Evolutionary conservation across 2,888 invertebrate genomes (phyloP).

Genomic region (Helleia helle): DNA sequence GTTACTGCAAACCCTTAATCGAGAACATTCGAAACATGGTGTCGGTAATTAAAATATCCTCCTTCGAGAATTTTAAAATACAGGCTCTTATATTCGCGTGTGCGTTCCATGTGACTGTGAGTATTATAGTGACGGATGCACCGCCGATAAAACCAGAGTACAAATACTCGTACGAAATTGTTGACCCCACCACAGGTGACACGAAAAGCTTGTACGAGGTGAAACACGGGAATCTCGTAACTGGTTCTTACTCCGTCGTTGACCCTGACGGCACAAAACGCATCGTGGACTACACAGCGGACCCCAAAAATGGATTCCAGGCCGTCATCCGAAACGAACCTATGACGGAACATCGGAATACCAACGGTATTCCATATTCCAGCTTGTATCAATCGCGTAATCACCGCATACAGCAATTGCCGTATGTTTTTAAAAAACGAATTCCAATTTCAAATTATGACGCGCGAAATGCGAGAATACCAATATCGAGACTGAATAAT

Average conservation of each 20-base stretch:
- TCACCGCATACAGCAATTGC: background rate
- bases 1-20: constrained; percentile 42
- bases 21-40: constrained; percentile 42
- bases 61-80: background rate
- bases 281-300: constrained; percentile 63
- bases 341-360: constrained; percentile 7
- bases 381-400: constrained; percentile 11
- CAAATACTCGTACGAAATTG: constrained; percentile 60
- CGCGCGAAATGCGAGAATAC: too few relatives aligned
- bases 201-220: constrained; percentile 56
- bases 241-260: constrained; percentile 54
- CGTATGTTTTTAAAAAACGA: constrained; percentile 2
- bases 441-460: background rate
- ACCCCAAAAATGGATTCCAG: constrained; percentile 66
- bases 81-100: constrained; percentile 19
- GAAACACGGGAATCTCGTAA: constrained; percentile 49
- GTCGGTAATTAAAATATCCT: constrained; percentile 37
- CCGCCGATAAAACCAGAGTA: constrained; percentile 49
- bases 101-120: constrained; percentile 30
- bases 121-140: constrained; percentile 54
- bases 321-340: constrained; percentile 65
- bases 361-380: constrained; percentile 13
- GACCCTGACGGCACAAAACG: constrained; percentile 61
- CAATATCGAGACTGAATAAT: background rate
- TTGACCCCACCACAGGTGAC: constrained; percentile 69